Evolutionary conservation across 1,140 invertebrate genomes (phyloP).

Genomic region (Pissodes strobi): DNA sequence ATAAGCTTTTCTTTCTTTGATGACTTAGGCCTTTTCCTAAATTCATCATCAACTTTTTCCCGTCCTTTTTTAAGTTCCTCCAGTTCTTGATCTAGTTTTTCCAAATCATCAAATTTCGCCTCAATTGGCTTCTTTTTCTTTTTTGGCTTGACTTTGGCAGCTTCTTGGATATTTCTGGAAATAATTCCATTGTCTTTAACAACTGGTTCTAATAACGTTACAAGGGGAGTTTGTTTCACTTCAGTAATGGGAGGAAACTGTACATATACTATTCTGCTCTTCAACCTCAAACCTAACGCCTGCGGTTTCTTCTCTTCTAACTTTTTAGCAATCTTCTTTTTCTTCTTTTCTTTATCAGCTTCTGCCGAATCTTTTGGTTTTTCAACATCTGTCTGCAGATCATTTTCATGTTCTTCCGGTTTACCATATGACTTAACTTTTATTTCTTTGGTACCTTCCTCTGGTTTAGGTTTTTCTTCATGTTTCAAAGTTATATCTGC

Average conservation of each 20-base stretch:
- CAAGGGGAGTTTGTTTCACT: slow-evolving; percentile 57
- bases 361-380: slow-evolving; percentile 39
- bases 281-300: slow-evolving; percentile 68
- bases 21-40: slow-evolving; percentile 39
- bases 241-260: slow-evolving; percentile 63
- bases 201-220: slow-evolving; percentile 61
- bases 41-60: slow-evolving; percentile 40
- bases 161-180: slow-evolving; percentile 72
- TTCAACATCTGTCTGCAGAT: slow-evolving; percentile 42
- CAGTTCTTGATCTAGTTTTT: slow-evolving; percentile 43
- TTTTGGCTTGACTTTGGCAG: slow-evolving; percentile 65
- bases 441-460: slow-evolving; percentile 38
- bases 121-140: slow-evolving; percentile 59
- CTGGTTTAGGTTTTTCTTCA: slow-evolving; percentile 14
- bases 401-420: slow-evolving; percentile 42
- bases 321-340: slow-evolving; percentile 59
- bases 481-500: slow-evolving; percentile 28
- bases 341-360: slow-evolving; percentile 56
- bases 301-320: slow-evolving; percentile 58
- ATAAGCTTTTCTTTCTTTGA: slow-evolving; percentile 30
- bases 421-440: slow-evolving; percentile 31
- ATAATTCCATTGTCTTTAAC: slow-evolving; percentile 65
- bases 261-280: slow-evolving; percentile 65
- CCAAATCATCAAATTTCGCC: slow-evolving; percentile 71
- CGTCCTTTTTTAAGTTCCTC: slow-evolving; percentile 33